These are phyloP conservation scores for Drosophila falleni DNA, from an alignment of 2,888 invertebrate genomes.

Conservation along the genomic window DNA sequence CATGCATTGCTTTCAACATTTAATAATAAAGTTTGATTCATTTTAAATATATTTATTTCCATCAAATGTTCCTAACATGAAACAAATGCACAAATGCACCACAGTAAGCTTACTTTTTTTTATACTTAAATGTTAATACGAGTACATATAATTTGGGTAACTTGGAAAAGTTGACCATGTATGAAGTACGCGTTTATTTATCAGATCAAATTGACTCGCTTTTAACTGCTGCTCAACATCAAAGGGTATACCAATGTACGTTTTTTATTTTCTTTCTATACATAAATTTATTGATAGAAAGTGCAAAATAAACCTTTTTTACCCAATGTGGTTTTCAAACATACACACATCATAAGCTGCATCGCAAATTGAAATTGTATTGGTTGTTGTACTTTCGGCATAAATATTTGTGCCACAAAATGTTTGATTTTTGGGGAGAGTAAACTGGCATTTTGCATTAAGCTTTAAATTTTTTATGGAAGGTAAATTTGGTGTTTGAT, in stretches of 20 bases:
- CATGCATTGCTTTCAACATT: too few relatives aligned
- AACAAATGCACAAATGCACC: too few relatives aligned
- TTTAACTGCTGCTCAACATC: background rate
- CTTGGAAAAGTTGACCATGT: background rate
- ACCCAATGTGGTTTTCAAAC: conserved; percentile 18
- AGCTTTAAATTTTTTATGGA: conserved; percentile 1
- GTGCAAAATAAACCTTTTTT: conserved; percentile 47
- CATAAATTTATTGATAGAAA: conserved; percentile 31
- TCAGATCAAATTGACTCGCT: background rate
- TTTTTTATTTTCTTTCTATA: conserved; percentile 7
- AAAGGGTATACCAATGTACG: background rate
- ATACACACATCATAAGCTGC: conserved; percentile 2
- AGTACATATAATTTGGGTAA: background rate
- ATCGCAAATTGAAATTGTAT: conserved; percentile 54
- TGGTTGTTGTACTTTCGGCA: conserved; percentile 24
- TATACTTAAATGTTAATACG: background rate
- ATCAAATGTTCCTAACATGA: too few relatives aligned
- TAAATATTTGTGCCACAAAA: conserved; percentile 2
- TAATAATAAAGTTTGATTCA: too few relatives aligned
- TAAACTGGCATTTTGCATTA: conserved; percentile 10
- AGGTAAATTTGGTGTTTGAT: background rate
- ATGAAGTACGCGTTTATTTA: background rate
- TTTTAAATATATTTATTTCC: too few relatives aligned
- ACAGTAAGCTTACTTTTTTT: background rate
- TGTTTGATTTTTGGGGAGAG: conserved; percentile 6